Base-by-base conservation (phyloP, 1,140 invertebrate genomes). In the Xylocopa sonorina region DNA sequence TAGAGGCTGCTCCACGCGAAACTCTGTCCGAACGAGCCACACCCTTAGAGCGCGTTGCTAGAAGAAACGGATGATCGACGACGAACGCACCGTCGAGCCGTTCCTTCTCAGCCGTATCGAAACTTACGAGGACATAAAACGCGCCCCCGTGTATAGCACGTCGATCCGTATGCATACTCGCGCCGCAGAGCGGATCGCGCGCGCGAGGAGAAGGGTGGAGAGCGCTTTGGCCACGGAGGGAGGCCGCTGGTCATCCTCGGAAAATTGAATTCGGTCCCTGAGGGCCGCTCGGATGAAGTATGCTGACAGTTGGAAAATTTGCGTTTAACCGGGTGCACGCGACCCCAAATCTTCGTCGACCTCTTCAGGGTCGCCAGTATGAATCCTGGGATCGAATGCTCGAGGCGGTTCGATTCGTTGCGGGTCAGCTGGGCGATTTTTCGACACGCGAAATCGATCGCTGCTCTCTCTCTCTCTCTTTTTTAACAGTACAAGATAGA, bases 251-350 rank as follows among this genome's bases (percentile, higher is more conserved):
- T 92, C 92, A 93, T 92, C 90, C 88, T 83, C 69, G 89, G 91
- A 87, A 93, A 92, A 93, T 93, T 93, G 92, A 93, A 93, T 93
- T 90, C 85, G 81, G 88, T 93, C 92, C 90, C 92, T 79, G 73
- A 90, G 90, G 92, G 91, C 85, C 82, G 29, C 50, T 71, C 87
- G 83, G 82, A 90, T 91, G 88, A 91, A 87, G 89, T 90, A 91
- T 90, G 90, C 89, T 90, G 91, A 91, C 91, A 89, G 87, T 90
- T 84, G 83, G 82, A 86, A 89, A 89, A 89, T 86, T 88, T 85
- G 88, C 82, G 84, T 87, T 87, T 87, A 86, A 86, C 83, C 84
- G 73, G 60, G 57, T 62, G 51, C 76, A 76, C 75, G 84, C 76
- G 72, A 80, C 77, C 58, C 81, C 43, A 58, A 50, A 67, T 67